Conservation (phyloP, 2,113 vertebrate species). For the Lamprotornis superbus region DNA sequence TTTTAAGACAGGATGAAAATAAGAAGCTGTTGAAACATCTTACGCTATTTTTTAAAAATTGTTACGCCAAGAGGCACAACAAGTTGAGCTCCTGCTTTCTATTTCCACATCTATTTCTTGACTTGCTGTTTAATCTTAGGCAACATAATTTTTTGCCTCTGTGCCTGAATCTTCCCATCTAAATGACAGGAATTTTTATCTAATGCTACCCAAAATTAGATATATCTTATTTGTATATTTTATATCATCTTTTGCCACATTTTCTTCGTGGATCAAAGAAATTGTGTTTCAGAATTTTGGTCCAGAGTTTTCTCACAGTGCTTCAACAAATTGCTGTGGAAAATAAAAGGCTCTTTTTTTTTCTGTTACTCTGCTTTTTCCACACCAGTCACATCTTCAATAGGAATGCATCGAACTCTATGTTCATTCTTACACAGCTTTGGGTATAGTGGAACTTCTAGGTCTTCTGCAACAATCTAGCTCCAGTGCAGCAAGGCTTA, state of each 20-base stretch:
- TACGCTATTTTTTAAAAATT: not conserved
- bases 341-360: not conserved
- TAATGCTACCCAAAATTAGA: not conserved
- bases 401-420: not conserved
- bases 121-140: not conserved
- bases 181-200: not conserved
- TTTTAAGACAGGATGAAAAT: not conserved
- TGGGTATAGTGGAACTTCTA: not conserved
- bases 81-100: not conserved
- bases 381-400: not conserved
- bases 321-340: not conserved
- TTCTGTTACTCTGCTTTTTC: not conserved
- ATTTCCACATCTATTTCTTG: not conserved
- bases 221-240: not conserved
- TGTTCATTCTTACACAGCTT: not conserved
- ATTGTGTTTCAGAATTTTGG: not conserved
- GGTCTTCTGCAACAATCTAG: not conserved
- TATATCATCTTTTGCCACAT: not conserved
- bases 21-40: not conserved
- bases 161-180: not conserved
- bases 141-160: not conserved
- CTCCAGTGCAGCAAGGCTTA: not conserved
- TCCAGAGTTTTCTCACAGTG: not conserved
- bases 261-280: not conserved
- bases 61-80: not conserved